These are phyloP conservation scores for Eudyptes chrysolophus DNA, from an alignment of 2,113 vertebrate species.

Conservation along the genomic window DNA sequence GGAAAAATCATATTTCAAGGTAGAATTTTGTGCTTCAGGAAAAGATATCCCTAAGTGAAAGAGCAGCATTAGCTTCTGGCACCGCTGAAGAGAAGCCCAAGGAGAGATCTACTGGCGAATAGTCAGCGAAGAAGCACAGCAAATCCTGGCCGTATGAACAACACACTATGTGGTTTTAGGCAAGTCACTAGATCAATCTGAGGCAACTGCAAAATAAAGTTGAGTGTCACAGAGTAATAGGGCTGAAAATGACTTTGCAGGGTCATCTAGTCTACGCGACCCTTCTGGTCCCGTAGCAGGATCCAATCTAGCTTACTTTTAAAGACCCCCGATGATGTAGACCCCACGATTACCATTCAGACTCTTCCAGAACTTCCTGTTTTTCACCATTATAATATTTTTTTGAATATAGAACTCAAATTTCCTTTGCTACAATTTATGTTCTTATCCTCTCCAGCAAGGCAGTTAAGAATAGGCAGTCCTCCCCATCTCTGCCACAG, in stretches of 20 bases:
- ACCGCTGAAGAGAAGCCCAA: not conserved
- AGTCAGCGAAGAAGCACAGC: not conserved
- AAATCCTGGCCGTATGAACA: not conserved
- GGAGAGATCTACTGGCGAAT: not conserved
- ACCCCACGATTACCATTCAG: not conserved
- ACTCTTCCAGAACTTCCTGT: not conserved
- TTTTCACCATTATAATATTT: not conserved
- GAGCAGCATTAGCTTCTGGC: not conserved
- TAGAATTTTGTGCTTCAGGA: not conserved
- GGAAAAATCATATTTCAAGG: constrained; percentile 41
- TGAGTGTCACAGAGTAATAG: not conserved
- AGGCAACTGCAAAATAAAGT: not conserved
- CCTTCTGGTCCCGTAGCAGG: fast-evolving
- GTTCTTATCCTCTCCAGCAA: not conserved
- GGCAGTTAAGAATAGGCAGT: not conserved
- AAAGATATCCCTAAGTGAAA: constrained; percentile 15
- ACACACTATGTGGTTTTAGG: not conserved
- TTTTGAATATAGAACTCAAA: not conserved
- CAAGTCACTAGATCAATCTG: not conserved
- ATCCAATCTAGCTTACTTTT: not conserved
- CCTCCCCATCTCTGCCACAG: not conserved
- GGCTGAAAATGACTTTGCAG: not conserved
- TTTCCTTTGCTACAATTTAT: not conserved
- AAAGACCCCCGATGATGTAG: not conserved
- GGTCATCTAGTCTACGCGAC: not conserved